A percentile compares a stretch with the other conserved stretches of the same genome.
Evolutionary conservation across 2,888 invertebrate genomes (phyloP).

Genomic region (Apamea monoglypha): DNA sequence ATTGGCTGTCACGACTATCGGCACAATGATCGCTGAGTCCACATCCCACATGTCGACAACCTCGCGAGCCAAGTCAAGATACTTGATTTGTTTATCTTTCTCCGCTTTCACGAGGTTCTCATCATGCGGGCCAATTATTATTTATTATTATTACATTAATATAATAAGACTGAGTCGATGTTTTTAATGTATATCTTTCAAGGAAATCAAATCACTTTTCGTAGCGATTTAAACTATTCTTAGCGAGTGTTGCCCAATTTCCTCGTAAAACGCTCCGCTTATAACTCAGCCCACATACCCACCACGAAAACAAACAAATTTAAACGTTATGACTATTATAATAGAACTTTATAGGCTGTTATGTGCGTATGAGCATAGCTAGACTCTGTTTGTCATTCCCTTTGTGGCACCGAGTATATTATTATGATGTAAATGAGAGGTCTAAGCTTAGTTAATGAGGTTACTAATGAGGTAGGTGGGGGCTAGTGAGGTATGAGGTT

Average conservation of each 20-base stretch:
- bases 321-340: conserved; percentile 60
- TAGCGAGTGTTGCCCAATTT: not conserved
- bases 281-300: conserved; percentile 6
- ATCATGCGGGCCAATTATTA: no score
- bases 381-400: conserved; percentile 26
- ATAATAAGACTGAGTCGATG: no score
- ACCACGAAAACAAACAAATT: conserved; percentile 61
- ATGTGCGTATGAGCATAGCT: conserved; percentile 21
- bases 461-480: no score
- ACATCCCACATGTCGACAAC: no score
- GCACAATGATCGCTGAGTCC: no score
- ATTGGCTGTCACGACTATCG: no score
- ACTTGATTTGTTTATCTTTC: no score
- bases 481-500: no score
- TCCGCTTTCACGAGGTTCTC: no score
- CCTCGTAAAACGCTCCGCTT: not conserved
- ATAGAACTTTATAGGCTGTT: conserved; percentile 43
- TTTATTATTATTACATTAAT: no score
- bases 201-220: not conserved
- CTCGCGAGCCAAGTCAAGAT: no score
- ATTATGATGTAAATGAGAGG: conserved; percentile 40
- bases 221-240: not conserved
- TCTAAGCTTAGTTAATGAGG: conserved; percentile 14
- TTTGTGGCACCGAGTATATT: conserved; percentile 27
- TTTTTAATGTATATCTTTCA: no score